These are phyloP conservation scores for Aphelocoma coerulescens DNA, from an alignment of 2,113 vertebrate genomes.

Conservation along the genomic window DNA sequence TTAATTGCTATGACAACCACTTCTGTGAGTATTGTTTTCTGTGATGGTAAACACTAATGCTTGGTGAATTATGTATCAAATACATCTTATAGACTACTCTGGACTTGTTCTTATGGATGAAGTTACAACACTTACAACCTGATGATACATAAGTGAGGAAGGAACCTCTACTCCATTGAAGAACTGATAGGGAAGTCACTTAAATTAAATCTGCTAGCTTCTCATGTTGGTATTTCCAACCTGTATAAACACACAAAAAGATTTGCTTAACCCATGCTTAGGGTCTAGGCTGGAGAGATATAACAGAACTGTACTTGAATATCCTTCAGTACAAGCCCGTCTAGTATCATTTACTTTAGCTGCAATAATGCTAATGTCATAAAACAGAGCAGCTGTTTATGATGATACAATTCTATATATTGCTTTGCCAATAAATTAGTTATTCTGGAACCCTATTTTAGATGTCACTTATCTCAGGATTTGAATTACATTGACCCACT, in stretches of 20 bases:
- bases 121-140: neutral
- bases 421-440: neutral
- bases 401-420: neutral
- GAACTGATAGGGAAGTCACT: neutral
- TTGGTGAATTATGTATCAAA: neutral
- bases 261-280: neutral
- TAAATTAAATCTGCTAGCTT: neutral
- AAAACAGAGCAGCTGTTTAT: neutral
- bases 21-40: neutral
- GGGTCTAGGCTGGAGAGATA: neutral
- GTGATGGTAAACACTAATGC: neutral
- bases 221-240: neutral
- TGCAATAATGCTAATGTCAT: neutral
- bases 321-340: neutral
- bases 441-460: neutral
- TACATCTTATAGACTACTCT: neutral
- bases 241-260: neutral
- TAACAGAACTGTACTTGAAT: neutral
- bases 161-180: neutral
- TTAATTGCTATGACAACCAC: neutral
- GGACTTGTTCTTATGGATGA: neutral
- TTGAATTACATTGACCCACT: neutral
- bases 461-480: neutral
- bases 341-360: neutral
- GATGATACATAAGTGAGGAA: neutral